Percentiles rank a stretch among this genome's conserved stretches.
phyloP scores from a whole-genome alignment of 2,888 invertebrate species.

The Busseola fusca region DNA sequence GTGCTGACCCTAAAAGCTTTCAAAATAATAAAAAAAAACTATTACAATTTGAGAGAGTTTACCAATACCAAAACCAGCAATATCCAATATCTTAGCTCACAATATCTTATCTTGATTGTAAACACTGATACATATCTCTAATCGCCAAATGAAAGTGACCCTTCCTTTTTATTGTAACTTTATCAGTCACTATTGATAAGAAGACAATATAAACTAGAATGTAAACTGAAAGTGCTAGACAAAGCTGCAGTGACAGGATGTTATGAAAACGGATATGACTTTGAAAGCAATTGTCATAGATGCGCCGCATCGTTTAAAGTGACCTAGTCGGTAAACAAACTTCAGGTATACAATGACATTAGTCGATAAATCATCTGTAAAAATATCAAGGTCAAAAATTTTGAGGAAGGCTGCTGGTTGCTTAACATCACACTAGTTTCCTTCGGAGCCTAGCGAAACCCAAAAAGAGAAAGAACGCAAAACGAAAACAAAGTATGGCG shows the following conservation, averaged over 20 bases:
- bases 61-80: background rate
- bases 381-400: background rate
- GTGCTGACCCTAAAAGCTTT: background rate
- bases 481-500: too few relatives aligned
- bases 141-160: constrained; percentile 38
- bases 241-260: constrained; percentile 4
- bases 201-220: constrained; percentile 7
- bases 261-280: constrained; percentile 9
- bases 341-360: background rate
- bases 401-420: too few relatives aligned
- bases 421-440: too few relatives aligned
- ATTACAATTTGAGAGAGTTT: background rate
- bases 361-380: background rate
- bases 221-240: constrained; percentile 25
- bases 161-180: constrained; percentile 6
- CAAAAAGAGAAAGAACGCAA: too few relatives aligned
- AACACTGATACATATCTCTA: constrained; percentile 31
- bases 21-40: background rate
- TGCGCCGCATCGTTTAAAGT: background rate
- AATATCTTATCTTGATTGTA: constrained; percentile 49
- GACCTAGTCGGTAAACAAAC: background rate
- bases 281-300: background rate
- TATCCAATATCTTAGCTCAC: background rate
- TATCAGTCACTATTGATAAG: constrained; percentile 42
- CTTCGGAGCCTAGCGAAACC: too few relatives aligned